Evolutionary conservation across 2,888 invertebrate genomes (phyloP).

Genomic region (Brachycybe producta): DNA sequence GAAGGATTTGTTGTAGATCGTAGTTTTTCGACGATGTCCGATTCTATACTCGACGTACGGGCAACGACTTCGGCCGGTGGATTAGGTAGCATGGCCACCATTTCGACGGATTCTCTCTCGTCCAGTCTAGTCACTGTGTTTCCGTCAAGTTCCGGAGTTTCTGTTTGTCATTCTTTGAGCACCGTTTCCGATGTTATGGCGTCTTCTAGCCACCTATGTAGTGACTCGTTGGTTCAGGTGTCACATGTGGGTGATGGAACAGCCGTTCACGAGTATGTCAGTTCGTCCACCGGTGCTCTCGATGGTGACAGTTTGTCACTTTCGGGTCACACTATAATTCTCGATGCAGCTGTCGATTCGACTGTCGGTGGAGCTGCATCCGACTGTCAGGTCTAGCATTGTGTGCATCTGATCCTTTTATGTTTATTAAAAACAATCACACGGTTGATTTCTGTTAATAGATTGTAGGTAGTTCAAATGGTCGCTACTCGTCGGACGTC

Average conservation of each 20-base stretch:
- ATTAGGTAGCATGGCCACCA: constrained; percentile 1
- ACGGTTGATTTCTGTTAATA: too few relatives aligned
- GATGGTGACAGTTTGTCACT: constrained; percentile 8
- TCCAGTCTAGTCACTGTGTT: neutral
- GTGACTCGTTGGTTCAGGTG: constrained; percentile 1
- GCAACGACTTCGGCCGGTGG: neutral
- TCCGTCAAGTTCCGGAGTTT: neutral
- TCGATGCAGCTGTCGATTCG: constrained; percentile 25
- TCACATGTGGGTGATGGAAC: constrained; percentile 10
- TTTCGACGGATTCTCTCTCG: neutral
- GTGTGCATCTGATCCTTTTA: too few relatives aligned
- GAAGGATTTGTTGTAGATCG: constrained; percentile 5
- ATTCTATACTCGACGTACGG: constrained; percentile 5
- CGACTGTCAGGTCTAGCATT: neutral
- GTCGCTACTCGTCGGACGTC: constrained; percentile 1
- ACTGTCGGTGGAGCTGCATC: constrained; percentile 16
- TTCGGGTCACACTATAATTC: constrained; percentile 9
- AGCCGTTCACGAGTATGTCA: constrained; percentile 19
- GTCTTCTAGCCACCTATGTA: too few relatives aligned
- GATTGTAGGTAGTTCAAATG: constrained; percentile 5
- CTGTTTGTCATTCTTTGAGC: neutral
- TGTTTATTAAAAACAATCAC: too few relatives aligned
- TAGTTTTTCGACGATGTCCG: neutral
- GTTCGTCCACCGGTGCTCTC: constrained; percentile 19
- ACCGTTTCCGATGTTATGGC: too few relatives aligned